Base-by-base conservation (phyloP, 2,113 vertebrate species). In the Hippocampus comes region DNA sequence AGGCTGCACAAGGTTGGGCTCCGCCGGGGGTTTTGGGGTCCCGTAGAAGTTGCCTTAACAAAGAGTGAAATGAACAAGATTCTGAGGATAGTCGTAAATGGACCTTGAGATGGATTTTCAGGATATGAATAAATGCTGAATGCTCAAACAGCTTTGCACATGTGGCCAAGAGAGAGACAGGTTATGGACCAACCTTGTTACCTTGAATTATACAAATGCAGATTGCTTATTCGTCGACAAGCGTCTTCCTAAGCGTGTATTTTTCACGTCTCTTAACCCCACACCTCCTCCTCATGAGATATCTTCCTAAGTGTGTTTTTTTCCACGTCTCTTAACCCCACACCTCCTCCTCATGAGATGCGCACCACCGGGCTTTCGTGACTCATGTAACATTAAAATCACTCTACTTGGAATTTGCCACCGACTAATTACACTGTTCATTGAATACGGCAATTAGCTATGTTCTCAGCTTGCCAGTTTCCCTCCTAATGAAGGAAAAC, bases 1-100 rank as follows among this genome's bases (percentile, higher is more conserved):
- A 0, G 89, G 89, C 78, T 91, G 89, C 67, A 91, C 89, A 73
- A 91, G 79, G 81, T 89, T 89, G 69, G 89, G 89, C 71, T 91
- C 89, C 0, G 89, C 89, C 0, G 89, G 89, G 46, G 94, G 95
- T 83, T 97, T 97, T 0, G 95, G 95, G 53, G 95, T 95, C 53
- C 95, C 95, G 21, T 95, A 96, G 89, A 95, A 98, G 85, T 97
- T 96, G 87, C 95, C 95, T 96, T 84, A 10, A 61, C 15, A 18
- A 7, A 76, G 76, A 75, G 3, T 1, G 51, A 72, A 6, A 70
- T 11, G 27, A 75, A 30, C 41, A 69, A 51, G 38, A 20, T 41
- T 20, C 17, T 46, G 43, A 46, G 49, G 49, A 7, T 8, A 8
- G 5, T 9, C 21, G 6, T 20, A 8, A 18, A 21, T 21, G 18